A percentile compares a stretch with the other conserved stretches of the same genome.
Conservation (phyloP, 2,113 vertebrate species). For the Zootoca vivipara region DNA sequence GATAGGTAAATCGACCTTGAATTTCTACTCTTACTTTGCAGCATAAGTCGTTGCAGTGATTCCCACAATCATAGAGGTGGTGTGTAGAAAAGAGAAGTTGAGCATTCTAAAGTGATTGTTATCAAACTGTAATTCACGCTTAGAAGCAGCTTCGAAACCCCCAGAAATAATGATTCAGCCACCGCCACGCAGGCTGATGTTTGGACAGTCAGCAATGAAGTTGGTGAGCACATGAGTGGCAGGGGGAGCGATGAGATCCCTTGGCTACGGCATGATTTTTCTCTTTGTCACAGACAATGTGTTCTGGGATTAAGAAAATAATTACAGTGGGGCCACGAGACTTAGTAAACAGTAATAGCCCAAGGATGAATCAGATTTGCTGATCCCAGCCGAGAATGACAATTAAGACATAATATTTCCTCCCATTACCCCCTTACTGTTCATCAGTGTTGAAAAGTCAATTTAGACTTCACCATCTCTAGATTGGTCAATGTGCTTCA, state of each 20-base stretch:
- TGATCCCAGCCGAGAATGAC: constrained; percentile 61
- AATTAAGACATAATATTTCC: constrained; percentile 71
- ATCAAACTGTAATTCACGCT: neutral
- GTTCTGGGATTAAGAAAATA: constrained; percentile 62
- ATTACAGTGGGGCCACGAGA: constrained; percentile 50
- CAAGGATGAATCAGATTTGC: constrained; percentile 62
- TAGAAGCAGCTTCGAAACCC: neutral
- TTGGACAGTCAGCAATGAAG: neutral
- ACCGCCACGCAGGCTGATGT: neutral
- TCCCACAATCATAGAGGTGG: neutral
- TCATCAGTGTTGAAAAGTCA: constrained; percentile 65
- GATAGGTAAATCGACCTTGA: neutral
- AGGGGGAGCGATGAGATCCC: neutral
- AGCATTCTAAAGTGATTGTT: neutral
- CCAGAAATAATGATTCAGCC: neutral
- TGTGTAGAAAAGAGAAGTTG: neutral
- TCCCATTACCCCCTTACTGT: constrained; percentile 39
- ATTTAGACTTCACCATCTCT: constrained; percentile 63
- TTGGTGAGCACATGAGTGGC: neutral
- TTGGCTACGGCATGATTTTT: constrained; percentile 7
- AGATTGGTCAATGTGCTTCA: constrained; percentile 32
- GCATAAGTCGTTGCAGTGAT: neutral
- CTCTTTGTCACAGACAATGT: constrained; percentile 16
- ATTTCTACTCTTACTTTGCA: neutral
- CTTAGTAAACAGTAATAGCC: constrained; percentile 58